A percentile compares a stretch with the other conserved stretches of the same genome.
Conservation (phyloP, 2,113 vertebrate species). For the Elephas maximus region DNA sequence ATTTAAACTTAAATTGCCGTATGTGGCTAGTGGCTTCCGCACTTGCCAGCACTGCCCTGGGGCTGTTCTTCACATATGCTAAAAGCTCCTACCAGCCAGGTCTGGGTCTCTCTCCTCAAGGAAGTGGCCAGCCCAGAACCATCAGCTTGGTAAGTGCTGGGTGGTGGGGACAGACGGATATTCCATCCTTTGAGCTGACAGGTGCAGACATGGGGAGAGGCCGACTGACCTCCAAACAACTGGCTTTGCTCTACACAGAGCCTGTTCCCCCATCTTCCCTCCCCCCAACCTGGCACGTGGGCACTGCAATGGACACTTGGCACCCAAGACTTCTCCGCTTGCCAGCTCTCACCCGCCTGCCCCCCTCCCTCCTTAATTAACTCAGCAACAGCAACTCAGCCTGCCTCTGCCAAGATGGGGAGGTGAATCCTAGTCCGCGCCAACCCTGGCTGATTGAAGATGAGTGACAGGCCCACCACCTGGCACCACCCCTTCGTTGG, state of each 20-base stretch:
- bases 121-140: neutral
- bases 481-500: constrained; percentile 37
- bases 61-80: fast-evolving
- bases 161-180: neutral
- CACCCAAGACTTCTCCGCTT: neutral
- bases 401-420: constrained; percentile 80
- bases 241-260: neutral
- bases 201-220: neutral
- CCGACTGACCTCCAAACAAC: neutral
- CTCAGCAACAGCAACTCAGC: constrained; percentile 75
- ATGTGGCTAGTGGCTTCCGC: neutral
- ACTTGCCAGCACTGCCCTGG: neutral
- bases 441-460: constrained; percentile 68
- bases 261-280: neutral
- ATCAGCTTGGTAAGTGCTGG: neutral
- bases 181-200: neutral
- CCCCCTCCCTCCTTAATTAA: constrained; percentile 80
- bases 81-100: neutral
- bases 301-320: neutral
- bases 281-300: neutral
- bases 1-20: neutral
- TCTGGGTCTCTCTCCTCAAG: neutral
- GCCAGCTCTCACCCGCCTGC: constrained; percentile 63
- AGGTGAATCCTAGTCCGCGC: constrained; percentile 81
- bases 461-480: constrained; percentile 63